Base-by-base conservation (phyloP, 2,113 vertebrate genomes). In the Prinia subflava region DNA sequence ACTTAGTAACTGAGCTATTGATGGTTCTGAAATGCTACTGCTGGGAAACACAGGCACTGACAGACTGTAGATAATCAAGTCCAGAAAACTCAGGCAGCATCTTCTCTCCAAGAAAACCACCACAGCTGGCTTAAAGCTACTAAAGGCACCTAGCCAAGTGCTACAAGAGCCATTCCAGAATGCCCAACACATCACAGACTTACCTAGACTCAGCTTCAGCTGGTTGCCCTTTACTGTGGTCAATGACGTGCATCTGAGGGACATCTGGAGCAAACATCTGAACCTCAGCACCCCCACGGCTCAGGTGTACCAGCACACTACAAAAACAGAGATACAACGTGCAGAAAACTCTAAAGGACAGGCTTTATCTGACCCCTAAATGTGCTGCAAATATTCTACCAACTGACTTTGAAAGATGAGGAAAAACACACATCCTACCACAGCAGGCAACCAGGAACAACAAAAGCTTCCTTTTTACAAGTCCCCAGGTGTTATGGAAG, bases 191-290 rank as follows among this genome's bases (percentile, higher is more conserved):
- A 55, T 27, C 19, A 35, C 15, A 69, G n/a, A 18, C 50, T 64
- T 85, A 98, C 98, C 98, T 98, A 74, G 98, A 98, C 80, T 99
- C 99, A 3, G 74, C 79, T 62, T 97, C 97, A 20, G 97, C 97
- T 24, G 99, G 99, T 55, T 99, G 98, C 5, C 99, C 99, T 80
- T 98, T 98, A 18, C 97, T 97, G 96, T 99, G 99, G 90, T 99
- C 98, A 9, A 99, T 95, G 47, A 99, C 99, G 1, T 99, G 99
- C 99, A 99, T 99, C 97, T 99, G 99, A 41, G 98, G 97, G 60
- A 97, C 53, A 75, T 99, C 96, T 5, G 99, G 99, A 56, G 99
- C 99, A 87, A 99, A 99, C 97, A 99, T 99, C 92, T 99, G 98
- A 91, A 98, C 98, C 47, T 98, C 97, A 0, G 98, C 99, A 21